Conservation (phyloP, 2,113 vertebrate genomes). For the Prinia subflava region DNA sequence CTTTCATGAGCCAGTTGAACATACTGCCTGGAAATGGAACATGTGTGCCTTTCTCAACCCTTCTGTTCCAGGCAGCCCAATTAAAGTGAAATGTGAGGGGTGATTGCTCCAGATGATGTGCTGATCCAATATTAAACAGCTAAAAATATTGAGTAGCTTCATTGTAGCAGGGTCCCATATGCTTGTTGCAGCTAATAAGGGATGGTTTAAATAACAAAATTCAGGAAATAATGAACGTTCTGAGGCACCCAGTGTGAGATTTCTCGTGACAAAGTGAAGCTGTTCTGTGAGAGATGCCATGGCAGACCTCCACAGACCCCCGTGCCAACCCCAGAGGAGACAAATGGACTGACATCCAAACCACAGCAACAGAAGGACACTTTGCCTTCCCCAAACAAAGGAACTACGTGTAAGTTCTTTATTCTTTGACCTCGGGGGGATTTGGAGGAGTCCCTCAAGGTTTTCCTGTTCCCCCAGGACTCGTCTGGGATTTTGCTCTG, state of each 20-base stretch:
- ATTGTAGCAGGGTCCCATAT: slow-evolving; percentile 6
- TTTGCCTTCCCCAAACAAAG: neutral
- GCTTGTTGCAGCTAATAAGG: slow-evolving; percentile 40
- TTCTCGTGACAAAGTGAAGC: neutral
- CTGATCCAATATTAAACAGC: slow-evolving; percentile 48
- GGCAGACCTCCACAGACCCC: neutral
- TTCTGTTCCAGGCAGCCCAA: slow-evolving; percentile 46
- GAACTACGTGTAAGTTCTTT: neutral
- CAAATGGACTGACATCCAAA: neutral
- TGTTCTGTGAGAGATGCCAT: neutral
- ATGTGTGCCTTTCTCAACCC: slow-evolving; percentile 2
- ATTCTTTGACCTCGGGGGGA: neutral
- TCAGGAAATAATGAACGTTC: neutral
- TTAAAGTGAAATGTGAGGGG: slow-evolving; percentile 26
- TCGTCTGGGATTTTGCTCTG: neutral
- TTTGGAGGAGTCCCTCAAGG: neutral
- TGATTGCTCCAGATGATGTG: slow-evolving; percentile 27
- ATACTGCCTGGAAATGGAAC: neutral
- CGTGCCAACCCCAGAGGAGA: neutral
- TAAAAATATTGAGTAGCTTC: slow-evolving; percentile 44
- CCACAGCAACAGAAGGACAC: neutral
- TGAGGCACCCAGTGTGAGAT: neutral
- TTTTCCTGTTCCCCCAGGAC: neutral
- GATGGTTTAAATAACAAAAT: slow-evolving; percentile 2
- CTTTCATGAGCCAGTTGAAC: slow-evolving; percentile 14